Evolutionary conservation across 2,888 invertebrate genomes (phyloP), one percentile per base, ranked within the genome.

Genomic region (Cosmia trapezina): DNA sequence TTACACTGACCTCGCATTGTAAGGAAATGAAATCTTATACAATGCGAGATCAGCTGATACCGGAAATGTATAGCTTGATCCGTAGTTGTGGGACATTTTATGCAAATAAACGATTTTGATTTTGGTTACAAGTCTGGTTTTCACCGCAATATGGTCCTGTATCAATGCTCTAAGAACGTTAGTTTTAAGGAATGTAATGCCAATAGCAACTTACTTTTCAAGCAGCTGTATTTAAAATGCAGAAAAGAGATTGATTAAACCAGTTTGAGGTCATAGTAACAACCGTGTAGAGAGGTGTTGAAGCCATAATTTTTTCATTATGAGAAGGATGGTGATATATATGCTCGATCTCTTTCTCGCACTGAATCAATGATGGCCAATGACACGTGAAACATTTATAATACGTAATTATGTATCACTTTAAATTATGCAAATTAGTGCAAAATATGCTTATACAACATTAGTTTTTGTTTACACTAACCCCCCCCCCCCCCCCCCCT

Each of bases 181-280:
- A 69, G 68, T 54, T 53, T 28, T 76, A 75, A 64, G 80, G 77
- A 85, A 86, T 82, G 78, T 74, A 83, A 73, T 73, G 72, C 73
- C 75, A 74, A 81, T 74, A 78, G 80, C 62, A 83, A 56, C 11
- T 56, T 49, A 71, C 41, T 73, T 59, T 63, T 6, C 37, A 70
- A 59, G 57, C 43, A 49, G 0, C 2, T 37, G 22, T 64, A 49
- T 53, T 64, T 28, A 22, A 59, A 45, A 43, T 11, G 4, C 22
- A 19, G 8, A 28, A 54, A 54, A 22, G 3, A 14, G 0, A 19
- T 37, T 43, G 12, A 4, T 66, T 37, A 1, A 28, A 47, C 69
- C 57, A 9, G 2, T 67, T 41, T 45, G 28, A 53, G 43, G 70
- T n/a, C n/a, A 62, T 14, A 53, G 11, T 33, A 60, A 53, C 14